phyloP scores from a whole-genome alignment of 1,140 invertebrate genomes.

The Drosophila pandora region DNA sequence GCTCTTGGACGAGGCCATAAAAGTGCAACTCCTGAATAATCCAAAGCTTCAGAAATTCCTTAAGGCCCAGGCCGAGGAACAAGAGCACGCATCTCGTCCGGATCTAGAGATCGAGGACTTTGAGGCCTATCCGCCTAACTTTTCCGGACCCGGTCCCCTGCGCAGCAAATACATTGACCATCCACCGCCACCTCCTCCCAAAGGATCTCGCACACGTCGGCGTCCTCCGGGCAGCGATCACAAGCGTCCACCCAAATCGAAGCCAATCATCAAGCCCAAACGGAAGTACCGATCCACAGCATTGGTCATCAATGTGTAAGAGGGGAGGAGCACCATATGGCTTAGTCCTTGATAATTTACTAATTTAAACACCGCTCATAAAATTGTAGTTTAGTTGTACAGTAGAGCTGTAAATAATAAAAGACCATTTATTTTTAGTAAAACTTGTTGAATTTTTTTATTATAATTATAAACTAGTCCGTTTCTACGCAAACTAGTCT shows the following conservation, averaged over 20 bases:
- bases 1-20: slow-evolving; percentile 73
- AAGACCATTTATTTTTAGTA: slow-evolving; percentile 42
- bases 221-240: slow-evolving; percentile 48
- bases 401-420: slow-evolving; percentile 57
- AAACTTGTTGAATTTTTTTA: background rate
- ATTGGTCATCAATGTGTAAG: slow-evolving; percentile 76
- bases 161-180: slow-evolving; percentile 51
- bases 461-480: background rate
- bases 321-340: background rate
- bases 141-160: slow-evolving; percentile 50
- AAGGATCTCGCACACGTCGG: slow-evolving; percentile 43
- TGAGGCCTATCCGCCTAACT: slow-evolving; percentile 64
- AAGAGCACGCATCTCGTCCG: slow-evolving; percentile 60
- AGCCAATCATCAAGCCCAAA: slow-evolving; percentile 63
- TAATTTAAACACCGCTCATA: slow-evolving; percentile 34
- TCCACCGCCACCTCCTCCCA: slow-evolving; percentile 21
- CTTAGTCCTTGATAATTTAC: slow-evolving; percentile 23
- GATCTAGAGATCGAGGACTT: slow-evolving; percentile 70
- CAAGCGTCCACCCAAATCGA: slow-evolving; percentile 54
- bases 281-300: slow-evolving; percentile 69
- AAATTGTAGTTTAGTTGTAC: slow-evolving; percentile 38
- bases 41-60: slow-evolving; percentile 77
- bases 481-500: no score
- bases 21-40: slow-evolving; percentile 70
- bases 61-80: slow-evolving; percentile 57